Conservation (phyloP, 2,113 vertebrate species). For the Esox niger region DNA sequence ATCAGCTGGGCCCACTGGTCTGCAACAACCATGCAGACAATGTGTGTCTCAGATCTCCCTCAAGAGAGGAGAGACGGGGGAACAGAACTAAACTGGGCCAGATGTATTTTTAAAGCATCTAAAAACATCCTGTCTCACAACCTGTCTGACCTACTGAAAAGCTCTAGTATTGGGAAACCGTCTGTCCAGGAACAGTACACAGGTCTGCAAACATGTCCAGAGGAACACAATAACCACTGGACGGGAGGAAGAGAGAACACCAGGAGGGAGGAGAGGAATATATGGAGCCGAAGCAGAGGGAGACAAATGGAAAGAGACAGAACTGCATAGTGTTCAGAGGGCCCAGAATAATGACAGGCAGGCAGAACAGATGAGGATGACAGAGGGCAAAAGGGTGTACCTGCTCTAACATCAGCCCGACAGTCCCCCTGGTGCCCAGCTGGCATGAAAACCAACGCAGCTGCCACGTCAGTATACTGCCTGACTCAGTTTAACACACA, state of each 20-base stretch:
- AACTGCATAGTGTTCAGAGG: conserved; percentile 24
- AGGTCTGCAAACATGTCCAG: background rate
- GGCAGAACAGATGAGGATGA: background rate
- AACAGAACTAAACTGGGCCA: conserved; percentile 20
- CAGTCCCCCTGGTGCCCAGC: conserved; percentile 13
- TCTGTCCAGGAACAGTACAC: background rate
- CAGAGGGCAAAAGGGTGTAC: conserved; percentile 1
- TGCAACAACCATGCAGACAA: too few species aligned
- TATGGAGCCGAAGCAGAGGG: conserved; percentile 21
- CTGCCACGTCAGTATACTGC: conserved; percentile 19
- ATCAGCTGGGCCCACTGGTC: background rate
- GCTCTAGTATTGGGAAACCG: background rate
- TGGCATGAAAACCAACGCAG: conserved; percentile 18
- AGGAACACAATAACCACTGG: conserved; percentile 32
- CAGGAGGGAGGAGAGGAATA: background rate
- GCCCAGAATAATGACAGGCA: background rate
- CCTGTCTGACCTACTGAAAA: conserved; percentile 22
- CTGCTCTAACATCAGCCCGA: conserved; percentile 6
- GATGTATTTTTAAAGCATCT: conserved; percentile 23
- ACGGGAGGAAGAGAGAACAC: conserved; percentile 6
- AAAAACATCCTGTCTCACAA: background rate
- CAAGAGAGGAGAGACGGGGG: background rate
- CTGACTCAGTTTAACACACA: conserved; percentile 29
- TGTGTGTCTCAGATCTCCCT: background rate
- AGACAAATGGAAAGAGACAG: conserved; percentile 22